Evolutionary conservation across 2,797 vertebrate genomes (phyloP).

Genomic region (Eurystomus glaucurus): DNA sequence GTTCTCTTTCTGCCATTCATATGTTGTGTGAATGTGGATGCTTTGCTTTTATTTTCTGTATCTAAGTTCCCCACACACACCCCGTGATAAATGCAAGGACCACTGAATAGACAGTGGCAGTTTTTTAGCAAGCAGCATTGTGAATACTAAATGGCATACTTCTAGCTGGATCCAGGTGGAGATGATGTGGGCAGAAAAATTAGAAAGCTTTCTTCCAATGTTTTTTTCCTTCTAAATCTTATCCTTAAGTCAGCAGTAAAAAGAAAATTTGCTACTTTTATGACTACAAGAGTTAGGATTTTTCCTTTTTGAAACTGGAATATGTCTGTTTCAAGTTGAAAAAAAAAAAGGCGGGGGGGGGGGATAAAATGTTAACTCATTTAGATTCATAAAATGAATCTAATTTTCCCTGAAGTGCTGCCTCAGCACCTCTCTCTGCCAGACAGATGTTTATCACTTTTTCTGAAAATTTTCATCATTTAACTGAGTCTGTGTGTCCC

Average conservation of each 20-base stretch:
- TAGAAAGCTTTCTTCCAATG: fast-evolving
- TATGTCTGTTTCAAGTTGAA: not conserved
- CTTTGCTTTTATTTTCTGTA: not conserved
- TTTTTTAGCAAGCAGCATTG: not conserved
- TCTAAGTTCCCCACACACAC: fast-evolving
- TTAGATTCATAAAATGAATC: not conserved
- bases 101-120: not conserved
- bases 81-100: not conserved
- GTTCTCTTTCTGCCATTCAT: not conserved
- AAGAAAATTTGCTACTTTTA: not conserved
- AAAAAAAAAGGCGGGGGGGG: not conserved
- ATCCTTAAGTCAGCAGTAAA: not conserved
- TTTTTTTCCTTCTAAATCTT: not conserved
- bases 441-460: not conserved
- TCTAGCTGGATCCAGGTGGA: not conserved
- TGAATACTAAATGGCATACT: not conserved
- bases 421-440: not conserved
- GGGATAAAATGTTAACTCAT: fast-evolving
- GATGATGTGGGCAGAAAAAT: not conserved
- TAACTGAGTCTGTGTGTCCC: not conserved
- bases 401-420: not conserved
- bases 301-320: not conserved
- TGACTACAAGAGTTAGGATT: not conserved
- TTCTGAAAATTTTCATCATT: not conserved
- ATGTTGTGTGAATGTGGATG: not conserved